Evolutionary conservation across 53 echinoderm and acorn worm species (phyloP), one percentile per base, ranked within the genome.

Genomic region (Astropecten irregularis): DNA sequence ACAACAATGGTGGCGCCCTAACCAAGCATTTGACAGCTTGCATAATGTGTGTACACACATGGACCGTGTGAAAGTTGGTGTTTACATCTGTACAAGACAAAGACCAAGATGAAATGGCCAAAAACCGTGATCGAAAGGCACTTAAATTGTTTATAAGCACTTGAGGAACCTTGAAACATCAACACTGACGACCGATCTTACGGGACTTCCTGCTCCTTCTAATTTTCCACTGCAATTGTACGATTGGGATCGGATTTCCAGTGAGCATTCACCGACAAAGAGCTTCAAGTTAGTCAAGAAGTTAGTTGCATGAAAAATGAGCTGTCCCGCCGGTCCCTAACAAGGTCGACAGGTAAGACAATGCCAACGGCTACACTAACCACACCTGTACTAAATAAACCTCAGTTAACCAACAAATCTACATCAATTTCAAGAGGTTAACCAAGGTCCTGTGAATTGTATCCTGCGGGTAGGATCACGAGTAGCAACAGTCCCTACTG

Each of bases 111-210:
- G 6, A 6, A n/a, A 18, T 54, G 54, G 5, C 18, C 26, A 28
- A 46, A 22, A 38, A 22, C 70, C 27, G 44, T n/a, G 23, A 46
- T 59, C 76, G 3, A 22, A 40, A 30, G 31, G 79, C 22, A 79
- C 79, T 79, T 26, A 5, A 4, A 32, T 79, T 79, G 79, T 79
- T 79, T 79, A 59, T 26, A 46, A 30, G 47, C 10, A 44, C 30
- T 62, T 71, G 29, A 74, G 21, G 22, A n/a, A 32, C 79, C 62
- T 79, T 79, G 79, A 79, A 79, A 79, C 62, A 61, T 79, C 77
- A 62, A 47, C 48, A 62, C 60, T 32, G 62, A 79, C 61, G 62
- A 79, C 60, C 62, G 32, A 79, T 61, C 79, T 44, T 39, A n/a
- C 31, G 61, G 19, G 48, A 21, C 66, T 42, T 11, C 11, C 42